phyloP scores from a whole-genome alignment of 2,888 invertebrate genomes.

The Antheraea assamensis region DNA sequence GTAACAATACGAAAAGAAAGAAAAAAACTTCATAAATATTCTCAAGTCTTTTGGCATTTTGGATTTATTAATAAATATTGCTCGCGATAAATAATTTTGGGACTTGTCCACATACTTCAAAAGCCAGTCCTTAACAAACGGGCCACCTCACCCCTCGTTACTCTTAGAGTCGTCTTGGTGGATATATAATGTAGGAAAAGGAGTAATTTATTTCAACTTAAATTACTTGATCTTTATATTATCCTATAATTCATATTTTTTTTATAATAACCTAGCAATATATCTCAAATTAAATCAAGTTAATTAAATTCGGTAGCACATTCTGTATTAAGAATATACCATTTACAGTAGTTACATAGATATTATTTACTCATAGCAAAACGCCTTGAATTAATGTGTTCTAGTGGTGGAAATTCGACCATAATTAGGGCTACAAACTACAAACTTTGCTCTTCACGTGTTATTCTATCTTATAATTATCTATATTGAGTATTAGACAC shows the following conservation, averaged over 20 bases:
- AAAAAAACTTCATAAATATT: background rate
- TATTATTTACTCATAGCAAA: too few relatives aligned
- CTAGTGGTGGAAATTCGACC: too few relatives aligned
- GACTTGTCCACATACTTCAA: slow-evolving; percentile 39
- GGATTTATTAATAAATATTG: background rate
- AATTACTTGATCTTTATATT: slow-evolving; percentile 44
- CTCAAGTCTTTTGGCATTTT: background rate
- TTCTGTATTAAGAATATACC: too few relatives aligned
- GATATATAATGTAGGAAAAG: slow-evolving; percentile 70
- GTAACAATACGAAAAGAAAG: background rate
- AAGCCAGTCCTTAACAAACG: slow-evolving; percentile 65
- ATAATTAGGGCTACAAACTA: too few relatives aligned
- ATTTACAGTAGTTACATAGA: too few relatives aligned
- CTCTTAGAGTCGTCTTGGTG: slow-evolving; percentile 56
- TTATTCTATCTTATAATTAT: too few relatives aligned
- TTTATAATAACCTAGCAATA: background rate
- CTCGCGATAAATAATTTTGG: slow-evolving; percentile 9
- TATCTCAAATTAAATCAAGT: background rate
- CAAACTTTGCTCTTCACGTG: too few relatives aligned
- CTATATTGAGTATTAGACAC: too few relatives aligned
- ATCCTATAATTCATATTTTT: slow-evolving; percentile 4
- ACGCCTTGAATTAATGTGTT: too few relatives aligned
- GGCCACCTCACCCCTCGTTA: slow-evolving; percentile 65
- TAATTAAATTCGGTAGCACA: too few relatives aligned
- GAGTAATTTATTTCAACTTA: slow-evolving; percentile 62